Percentiles rank a stretch among this genome's conserved stretches.
Conservation (phyloP, 2,113 vertebrate species). For the Toxotes chatareus region DNA sequence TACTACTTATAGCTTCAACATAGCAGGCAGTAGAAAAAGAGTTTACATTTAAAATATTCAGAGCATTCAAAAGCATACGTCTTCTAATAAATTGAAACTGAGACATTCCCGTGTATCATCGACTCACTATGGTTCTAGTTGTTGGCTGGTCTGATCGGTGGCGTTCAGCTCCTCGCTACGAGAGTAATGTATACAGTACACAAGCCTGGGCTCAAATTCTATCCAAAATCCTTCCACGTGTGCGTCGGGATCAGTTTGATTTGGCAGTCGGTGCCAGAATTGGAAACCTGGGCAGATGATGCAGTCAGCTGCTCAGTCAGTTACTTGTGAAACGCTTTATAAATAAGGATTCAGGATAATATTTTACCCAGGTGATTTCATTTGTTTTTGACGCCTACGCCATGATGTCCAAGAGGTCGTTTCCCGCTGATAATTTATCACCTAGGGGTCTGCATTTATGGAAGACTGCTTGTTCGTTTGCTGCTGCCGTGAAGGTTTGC, state of each 20-base stretch:
- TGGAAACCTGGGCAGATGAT: neutral
- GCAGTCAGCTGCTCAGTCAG: neutral
- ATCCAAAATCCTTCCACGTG: constrained; percentile 18
- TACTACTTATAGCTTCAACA: constrained; percentile 80
- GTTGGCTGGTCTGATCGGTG: constrained; percentile 58
- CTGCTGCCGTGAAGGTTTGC: constrained; percentile 24
- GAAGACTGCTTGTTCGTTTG: constrained; percentile 65
- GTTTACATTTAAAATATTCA: constrained; percentile 80
- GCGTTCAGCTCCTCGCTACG: constrained; percentile 51
- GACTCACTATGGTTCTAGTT: constrained; percentile 61
- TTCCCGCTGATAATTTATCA: neutral
- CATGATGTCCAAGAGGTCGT: constrained; percentile 11
- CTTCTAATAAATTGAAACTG: constrained; percentile 67
- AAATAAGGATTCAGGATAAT: constrained; percentile 23
- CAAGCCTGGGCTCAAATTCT: constrained; percentile 32
- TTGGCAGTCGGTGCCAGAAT: neutral
- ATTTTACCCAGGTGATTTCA: constrained; percentile 11
- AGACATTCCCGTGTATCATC: constrained; percentile 68
- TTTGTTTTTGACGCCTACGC: constrained; percentile 2
- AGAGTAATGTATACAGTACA: constrained; percentile 23
- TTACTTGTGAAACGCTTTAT: neutral
- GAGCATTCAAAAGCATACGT: constrained; percentile 79
- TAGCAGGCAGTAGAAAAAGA: constrained; percentile 82
- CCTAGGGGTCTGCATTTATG: constrained; percentile 44
- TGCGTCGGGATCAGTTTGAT: constrained; percentile 8